Percentiles rank a stretch among this genome's conserved stretches.
Conservation (phyloP, 2,888 invertebrate genomes). For the Pandemis heparana region DNA sequence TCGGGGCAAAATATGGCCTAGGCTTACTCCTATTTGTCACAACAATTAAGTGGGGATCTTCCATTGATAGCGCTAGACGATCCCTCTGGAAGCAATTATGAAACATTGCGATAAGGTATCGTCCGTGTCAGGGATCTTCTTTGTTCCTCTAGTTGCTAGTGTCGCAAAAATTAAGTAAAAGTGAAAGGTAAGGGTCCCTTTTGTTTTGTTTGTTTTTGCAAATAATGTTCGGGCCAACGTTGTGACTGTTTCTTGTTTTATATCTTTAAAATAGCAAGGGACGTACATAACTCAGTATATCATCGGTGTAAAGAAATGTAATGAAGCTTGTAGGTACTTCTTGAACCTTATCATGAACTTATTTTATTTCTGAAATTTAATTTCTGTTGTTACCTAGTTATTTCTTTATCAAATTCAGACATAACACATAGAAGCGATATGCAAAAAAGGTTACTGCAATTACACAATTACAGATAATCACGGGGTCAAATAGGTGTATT, state of each 20-base stretch:
- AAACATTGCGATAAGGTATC: conserved; percentile 37
- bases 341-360: too few species aligned
- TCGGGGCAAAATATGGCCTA: conserved; percentile 60
- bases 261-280: too few species aligned
- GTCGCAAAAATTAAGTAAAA: conserved; percentile 27
- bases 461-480: too few species aligned
- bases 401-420: too few species aligned
- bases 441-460: too few species aligned
- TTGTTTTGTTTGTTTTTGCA: conserved; percentile 1
- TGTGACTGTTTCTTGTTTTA: not conserved
- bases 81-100: conserved; percentile 38
- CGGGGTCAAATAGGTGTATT: too few species aligned
- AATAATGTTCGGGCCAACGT: not conserved
- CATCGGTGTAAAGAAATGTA: too few species aligned
- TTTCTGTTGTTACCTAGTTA: too few species aligned
- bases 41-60: conserved; percentile 30
- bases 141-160: conserved; percentile 25
- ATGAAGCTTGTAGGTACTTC: too few species aligned
- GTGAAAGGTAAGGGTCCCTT: not conserved
- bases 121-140: conserved; percentile 25
- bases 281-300: too few species aligned
- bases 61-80: conserved; percentile 37
- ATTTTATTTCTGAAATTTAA: too few species aligned
- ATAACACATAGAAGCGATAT: too few species aligned
- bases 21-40: conserved; percentile 38